A percentile compares a stretch with the other conserved stretches of the same genome.
Conservation (phyloP, 2,888 invertebrate genomes). For the Drosophila subsilvestris region DNA sequence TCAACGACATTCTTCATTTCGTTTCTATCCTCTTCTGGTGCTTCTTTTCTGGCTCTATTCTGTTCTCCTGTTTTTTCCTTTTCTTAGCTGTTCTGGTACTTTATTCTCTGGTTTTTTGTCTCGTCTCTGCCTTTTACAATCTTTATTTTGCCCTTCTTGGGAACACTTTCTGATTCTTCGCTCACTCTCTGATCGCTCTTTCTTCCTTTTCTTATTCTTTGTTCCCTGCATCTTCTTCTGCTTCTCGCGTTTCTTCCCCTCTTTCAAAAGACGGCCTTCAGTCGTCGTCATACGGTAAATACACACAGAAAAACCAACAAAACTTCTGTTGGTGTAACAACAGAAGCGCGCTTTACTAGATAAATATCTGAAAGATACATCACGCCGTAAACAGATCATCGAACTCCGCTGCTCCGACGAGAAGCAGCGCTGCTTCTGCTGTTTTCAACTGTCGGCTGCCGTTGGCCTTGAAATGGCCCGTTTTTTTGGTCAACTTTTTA, state of each 20-base stretch:
- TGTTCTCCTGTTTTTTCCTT: background rate
- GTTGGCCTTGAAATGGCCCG: constrained; percentile 68
- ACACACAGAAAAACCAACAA: constrained; percentile 29
- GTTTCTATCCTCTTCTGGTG: too few relatives aligned
- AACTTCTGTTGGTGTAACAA: constrained; percentile 18
- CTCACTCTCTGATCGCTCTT: background rate
- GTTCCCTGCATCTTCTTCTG: constrained; percentile 22
- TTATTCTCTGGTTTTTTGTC: background rate
- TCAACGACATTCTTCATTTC: too few relatives aligned
- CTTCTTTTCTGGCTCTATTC: too few relatives aligned
- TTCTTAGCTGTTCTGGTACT: too few relatives aligned
- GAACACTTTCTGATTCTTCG: too few relatives aligned
- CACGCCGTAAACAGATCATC: constrained; percentile 82
- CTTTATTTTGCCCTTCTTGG: too few relatives aligned
- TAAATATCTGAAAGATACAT: constrained; percentile 75
- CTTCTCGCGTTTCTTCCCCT: constrained; percentile 6
- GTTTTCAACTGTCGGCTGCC: constrained; percentile 30
- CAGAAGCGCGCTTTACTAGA: constrained; percentile 61
- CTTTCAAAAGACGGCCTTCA: constrained; percentile 22
- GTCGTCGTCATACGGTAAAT: constrained; percentile 59
- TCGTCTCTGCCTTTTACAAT: too few relatives aligned
- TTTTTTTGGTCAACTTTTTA: constrained; percentile 56
- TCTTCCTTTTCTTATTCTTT: background rate
- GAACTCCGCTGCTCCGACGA: constrained; percentile 65
- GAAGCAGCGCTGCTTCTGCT: constrained; percentile 12